Evolutionary conservation across 2,888 invertebrate genomes (phyloP), one percentile per base, ranked within the genome.

Genomic region (Chloromyia formosa): DNA sequence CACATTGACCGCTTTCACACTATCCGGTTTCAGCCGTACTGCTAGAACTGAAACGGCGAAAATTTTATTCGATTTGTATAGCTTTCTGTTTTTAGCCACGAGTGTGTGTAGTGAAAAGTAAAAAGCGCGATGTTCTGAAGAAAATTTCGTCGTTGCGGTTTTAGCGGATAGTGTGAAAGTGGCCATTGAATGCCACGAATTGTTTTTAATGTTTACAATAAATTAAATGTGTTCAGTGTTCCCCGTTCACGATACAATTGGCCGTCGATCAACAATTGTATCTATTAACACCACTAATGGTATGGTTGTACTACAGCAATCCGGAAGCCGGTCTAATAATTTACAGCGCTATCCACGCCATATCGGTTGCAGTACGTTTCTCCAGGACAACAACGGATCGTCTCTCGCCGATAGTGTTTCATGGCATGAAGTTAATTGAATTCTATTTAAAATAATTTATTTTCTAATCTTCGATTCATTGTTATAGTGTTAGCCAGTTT

Each of bases 231-330:
- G 7, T 84, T 12, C 83, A 93, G 93, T 93, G 93, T 80, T 92
- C 92, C 22, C 90, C 92, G 0, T 92, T 92, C 84, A 92, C 92
- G 0, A 91, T 93, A 81, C 92, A 92, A 80, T 82, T 93, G 77
- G 92, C 93, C 0, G 81, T 93, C 79, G 93, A 93, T 81, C 89
- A 93, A 87, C 93, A 93, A 82, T 85, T 93, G 10, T 91, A 91
- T 10, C 83, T 92, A 66, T 78, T 91, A 2, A 89, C 90, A 16
- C 90, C 92, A 0, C 81, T 91, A 2, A 81, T 92, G 1, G 88
- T 93, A 0, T 91, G 91, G 88, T 84, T 90, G 1, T 85, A 90
- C 75, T 88, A 89, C 76, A 86, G 87, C 9, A 88, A 88, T 76
- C 87, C 88, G 0, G 85, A 88, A 35, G 81, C 89, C 16, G 89